Evolutionary conservation across 2,888 invertebrate species (phyloP), one percentile per base, ranked within the genome.

Genomic region (Eupeodes luniger): DNA sequence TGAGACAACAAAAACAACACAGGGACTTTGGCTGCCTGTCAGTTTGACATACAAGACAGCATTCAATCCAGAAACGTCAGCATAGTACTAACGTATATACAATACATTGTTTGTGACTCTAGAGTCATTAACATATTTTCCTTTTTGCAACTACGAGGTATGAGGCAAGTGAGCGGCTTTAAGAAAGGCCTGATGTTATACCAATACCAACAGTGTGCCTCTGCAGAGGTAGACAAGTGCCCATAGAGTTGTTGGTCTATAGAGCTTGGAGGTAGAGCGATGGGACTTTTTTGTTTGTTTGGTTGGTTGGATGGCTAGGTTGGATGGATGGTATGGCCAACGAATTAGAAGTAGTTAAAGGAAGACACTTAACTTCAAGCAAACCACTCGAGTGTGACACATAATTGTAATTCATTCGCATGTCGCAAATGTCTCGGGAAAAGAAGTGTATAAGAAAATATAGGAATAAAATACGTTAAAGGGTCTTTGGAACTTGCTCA

Each of bases 121-220:
- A 10, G 66, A 80, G 76, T 80, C 83, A 83, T 87, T 87, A 87
- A 87, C 87, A 87, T 87, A 87, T 80, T 86, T 86, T 83, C 19
- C 75, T 76, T 79, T 83, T 57, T 64, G 12, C 27, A 44, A 44
- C 40, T 40, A 1, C 44, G 5, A 44, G 5, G 16, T 55, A 16
- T 59, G 27, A 27, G 27, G 27, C 3, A 36, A 16, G 12, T 7
- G 19, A 4, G 53, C 69, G 69, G 69, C 16, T 69, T 61, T n/a
- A 53, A 16, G n/a, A 53, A 53, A 67, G 57, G 47, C 34, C 11
- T 49, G 16, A 40, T 40, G 40, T 40, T 19, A 12, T 19, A 27
- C 27, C 27, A 3, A 27, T 19, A 19, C 40, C 40, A 40, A 7
- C 51, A 49, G 5, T 12, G n/a, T 47, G 40, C n/a, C 27, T 27